A percentile compares a stretch with the other conserved stretches of the same genome.
phyloP scores from a whole-genome alignment of 2,797 vertebrate genomes.

The Harpagifer antarcticus region DNA sequence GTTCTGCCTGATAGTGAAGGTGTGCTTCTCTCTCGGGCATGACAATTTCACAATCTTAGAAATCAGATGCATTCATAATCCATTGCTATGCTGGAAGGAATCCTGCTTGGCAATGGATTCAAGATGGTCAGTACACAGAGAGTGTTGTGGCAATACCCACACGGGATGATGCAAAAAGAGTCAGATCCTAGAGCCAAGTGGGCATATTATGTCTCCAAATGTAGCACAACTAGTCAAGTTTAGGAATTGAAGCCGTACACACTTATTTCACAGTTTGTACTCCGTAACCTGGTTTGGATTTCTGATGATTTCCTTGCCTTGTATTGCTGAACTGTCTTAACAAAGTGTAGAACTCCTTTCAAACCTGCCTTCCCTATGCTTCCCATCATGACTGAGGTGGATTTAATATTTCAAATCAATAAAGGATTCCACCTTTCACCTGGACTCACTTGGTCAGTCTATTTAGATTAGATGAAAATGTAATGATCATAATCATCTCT shows the following conservation, averaged over 20 bases:
- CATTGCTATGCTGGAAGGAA: background rate
- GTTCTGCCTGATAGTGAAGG: conserved; percentile 3
- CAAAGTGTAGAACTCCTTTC: background rate
- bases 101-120: background rate
- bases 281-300: background rate
- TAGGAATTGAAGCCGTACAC: background rate
- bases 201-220: background rate
- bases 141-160: background rate
- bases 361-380: background rate
- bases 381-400: conserved; percentile 1
- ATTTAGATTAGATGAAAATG: conserved; percentile 47
- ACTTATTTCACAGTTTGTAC: background rate
- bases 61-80: background rate
- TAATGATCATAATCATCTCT: conserved; percentile 34
- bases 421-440: conserved; percentile 37
- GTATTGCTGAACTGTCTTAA: background rate
- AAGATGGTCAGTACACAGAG: background rate
- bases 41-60: background rate
- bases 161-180: background rate
- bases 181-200: background rate
- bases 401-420: conserved; percentile 38
- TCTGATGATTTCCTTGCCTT: background rate
- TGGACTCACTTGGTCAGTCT: conserved; percentile 29
- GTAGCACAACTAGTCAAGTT: background rate
- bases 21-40: background rate